A percentile compares a stretch with the other conserved stretches of the same genome.
phyloP scores from a whole-genome alignment of 2,113 vertebrate genomes.

The Eclectus roratus region DNA sequence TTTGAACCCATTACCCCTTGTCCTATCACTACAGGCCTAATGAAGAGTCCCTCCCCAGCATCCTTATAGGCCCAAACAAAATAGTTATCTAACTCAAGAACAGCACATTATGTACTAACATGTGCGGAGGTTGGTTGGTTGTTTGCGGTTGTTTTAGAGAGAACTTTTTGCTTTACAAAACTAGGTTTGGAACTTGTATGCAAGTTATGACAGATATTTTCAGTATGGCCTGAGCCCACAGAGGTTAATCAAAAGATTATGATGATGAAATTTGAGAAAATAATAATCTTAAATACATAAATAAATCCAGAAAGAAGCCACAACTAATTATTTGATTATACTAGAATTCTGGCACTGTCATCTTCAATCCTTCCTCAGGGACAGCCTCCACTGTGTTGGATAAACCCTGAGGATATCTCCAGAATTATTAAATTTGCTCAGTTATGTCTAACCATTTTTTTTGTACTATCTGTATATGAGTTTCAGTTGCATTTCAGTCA shows the following conservation, averaged over 20 bases:
- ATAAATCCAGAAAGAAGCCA: background rate
- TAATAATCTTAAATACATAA: background rate
- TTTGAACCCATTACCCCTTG: no score
- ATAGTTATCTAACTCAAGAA: background rate
- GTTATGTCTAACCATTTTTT: background rate
- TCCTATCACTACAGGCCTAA: no score
- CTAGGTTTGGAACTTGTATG: background rate
- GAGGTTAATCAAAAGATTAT: background rate
- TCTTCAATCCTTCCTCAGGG: background rate
- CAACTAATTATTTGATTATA: background rate
- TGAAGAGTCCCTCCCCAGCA: no score
- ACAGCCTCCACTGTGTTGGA: background rate
- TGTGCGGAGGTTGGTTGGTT: background rate
- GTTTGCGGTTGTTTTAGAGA: background rate
- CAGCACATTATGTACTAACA: background rate
- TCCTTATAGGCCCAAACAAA: no score
- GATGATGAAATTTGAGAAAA: background rate
- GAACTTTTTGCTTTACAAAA: background rate
- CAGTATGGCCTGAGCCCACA: background rate
- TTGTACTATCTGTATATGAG: background rate
- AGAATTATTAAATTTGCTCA: background rate
- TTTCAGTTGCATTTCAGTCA: background rate
- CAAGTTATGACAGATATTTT: background rate
- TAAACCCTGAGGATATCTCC: background rate
- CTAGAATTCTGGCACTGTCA: background rate